Conservation (phyloP, 1,140 invertebrate species). For the Thereuonema tuberculata region DNA sequence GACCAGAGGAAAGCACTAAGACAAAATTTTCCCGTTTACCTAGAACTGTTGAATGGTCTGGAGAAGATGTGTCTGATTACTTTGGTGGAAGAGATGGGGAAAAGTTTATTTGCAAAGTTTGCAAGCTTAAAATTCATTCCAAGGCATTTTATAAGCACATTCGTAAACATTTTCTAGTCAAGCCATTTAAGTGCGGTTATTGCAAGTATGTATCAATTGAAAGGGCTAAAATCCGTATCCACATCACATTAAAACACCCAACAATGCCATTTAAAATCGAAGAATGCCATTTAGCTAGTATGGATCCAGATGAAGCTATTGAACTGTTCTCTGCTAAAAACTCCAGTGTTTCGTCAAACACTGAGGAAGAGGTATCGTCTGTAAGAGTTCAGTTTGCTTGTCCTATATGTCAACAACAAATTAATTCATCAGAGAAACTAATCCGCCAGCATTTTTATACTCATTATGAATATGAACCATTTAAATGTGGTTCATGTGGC, state of each 20-base stretch:
- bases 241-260: conserved; percentile 12
- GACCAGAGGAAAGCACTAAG: no score
- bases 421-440: not conserved
- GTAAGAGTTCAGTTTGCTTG: conserved; percentile 1
- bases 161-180: conserved; percentile 11
- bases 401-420: conserved; percentile 8
- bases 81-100: not conserved
- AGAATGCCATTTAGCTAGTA: not conserved
- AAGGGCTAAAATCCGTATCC: conserved; percentile 14
- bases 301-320: not conserved
- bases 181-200: conserved; percentile 14
- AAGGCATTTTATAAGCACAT: conserved; percentile 16
- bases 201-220: conserved; percentile 14
- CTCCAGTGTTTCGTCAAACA: not conserved
- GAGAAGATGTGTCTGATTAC: conserved; percentile 1
- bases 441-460: conserved; percentile 11
- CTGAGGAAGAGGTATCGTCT: not conserved
- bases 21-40: not conserved
- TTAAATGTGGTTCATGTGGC: conserved; percentile 11
- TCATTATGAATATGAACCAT: conserved; percentile 14
- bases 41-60: not conserved
- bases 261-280: conserved; percentile 8
- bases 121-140: not conserved
- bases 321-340: not conserved
- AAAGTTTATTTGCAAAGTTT: conserved; percentile 7